phyloP scores from a whole-genome alignment of 2,888 invertebrate species.

The Hoplodrina blanda region DNA sequence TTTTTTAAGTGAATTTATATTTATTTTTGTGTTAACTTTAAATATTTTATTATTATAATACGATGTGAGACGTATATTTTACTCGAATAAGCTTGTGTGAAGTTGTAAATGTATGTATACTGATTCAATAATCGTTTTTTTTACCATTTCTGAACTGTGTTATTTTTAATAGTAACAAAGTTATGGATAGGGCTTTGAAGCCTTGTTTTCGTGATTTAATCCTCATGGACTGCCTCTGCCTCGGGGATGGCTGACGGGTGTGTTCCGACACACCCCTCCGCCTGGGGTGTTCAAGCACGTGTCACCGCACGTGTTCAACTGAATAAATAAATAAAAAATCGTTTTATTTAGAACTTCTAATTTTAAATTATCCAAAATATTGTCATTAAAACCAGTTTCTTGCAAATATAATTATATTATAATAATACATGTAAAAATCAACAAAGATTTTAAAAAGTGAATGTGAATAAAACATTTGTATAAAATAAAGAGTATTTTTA shows the following conservation, averaged over 20 bases:
- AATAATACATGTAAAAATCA: neutral
- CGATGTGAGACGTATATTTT: neutral
- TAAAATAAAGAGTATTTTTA: conserved; percentile 55
- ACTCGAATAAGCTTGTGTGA: conserved; percentile 1
- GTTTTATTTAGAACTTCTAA: neutral
- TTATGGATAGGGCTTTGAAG: too few relatives aligned
- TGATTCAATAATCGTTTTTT: conserved; percentile 5
- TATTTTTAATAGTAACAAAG: too few relatives aligned
- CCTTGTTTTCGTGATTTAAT: too few relatives aligned
- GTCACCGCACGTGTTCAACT: too few relatives aligned
- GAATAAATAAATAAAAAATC: too few relatives aligned
- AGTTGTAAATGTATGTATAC: neutral
- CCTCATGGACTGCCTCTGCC: too few relatives aligned
- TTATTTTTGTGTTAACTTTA: conserved; percentile 26
- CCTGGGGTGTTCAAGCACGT: too few relatives aligned
- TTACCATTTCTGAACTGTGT: neutral
- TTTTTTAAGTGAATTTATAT: conserved; percentile 40
- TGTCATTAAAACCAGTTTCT: neutral
- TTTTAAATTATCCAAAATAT: neutral
- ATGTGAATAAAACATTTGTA: conserved; percentile 34
- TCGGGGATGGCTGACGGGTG: too few relatives aligned
- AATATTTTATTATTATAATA: conserved; percentile 9
- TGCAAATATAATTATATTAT: conserved; percentile 12
- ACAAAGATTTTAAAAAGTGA: conserved; percentile 12
- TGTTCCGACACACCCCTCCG: too few relatives aligned